A percentile compares a stretch with the other conserved stretches of the same genome.
Evolutionary conservation across 2,797 vertebrate genomes (phyloP).

Genomic region (Oreochromis grahami): DNA sequence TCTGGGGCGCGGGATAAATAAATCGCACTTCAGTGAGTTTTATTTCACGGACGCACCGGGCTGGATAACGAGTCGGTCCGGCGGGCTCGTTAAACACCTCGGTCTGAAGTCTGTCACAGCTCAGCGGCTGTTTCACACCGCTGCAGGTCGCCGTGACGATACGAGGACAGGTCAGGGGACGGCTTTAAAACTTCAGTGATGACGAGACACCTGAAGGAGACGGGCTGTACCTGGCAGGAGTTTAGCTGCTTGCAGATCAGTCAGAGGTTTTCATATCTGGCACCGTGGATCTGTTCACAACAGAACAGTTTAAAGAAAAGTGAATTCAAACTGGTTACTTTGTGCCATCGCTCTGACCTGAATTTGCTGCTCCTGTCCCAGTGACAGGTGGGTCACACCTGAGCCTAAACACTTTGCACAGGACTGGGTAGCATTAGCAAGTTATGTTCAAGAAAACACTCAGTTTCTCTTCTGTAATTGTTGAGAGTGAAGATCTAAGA

Average conservation of each 20-base stretch:
- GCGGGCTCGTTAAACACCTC: not conserved
- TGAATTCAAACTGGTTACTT: not conserved
- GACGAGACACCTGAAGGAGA: not conserved
- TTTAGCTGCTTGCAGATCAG: not conserved
- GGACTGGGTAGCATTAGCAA: not conserved
- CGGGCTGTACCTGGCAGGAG: not conserved
- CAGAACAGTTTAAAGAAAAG: not conserved
- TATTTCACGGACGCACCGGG: not conserved
- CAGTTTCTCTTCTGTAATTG: not conserved
- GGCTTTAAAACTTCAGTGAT: not conserved
- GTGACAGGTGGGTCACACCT: not conserved
- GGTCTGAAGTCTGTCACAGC: not conserved
- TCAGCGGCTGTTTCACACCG: not conserved
- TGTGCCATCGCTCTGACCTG: not conserved
- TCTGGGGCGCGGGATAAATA: not conserved
- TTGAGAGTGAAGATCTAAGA: not conserved
- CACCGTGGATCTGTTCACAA: not conserved
- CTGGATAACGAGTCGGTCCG: not conserved
- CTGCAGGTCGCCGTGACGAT: not conserved
- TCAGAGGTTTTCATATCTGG: not conserved
- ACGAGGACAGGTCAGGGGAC: not conserved
- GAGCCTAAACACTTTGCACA: fast-evolving
- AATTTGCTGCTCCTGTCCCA: fast-evolving
- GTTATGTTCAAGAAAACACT: not conserved
- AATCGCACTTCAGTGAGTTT: not conserved